Evolutionary conservation across 2,113 vertebrate genomes (phyloP), one percentile per base, ranked within the genome.

Genomic region (Labeo rohita): DNA sequence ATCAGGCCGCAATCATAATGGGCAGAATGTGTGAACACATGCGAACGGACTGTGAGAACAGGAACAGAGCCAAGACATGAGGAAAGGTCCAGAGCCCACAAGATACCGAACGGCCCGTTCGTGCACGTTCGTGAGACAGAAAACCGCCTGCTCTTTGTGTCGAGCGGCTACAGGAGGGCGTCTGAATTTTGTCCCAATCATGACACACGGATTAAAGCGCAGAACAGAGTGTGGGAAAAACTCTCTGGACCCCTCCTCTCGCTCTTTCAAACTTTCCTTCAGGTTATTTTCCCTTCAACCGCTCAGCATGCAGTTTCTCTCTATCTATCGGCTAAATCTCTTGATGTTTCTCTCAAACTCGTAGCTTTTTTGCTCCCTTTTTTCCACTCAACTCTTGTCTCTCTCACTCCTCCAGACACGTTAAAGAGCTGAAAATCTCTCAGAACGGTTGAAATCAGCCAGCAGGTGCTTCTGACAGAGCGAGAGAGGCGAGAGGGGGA

Each of bases 161-260:
- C 89, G 87, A 92, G 94, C 91, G 92, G 94, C 79, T 81, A 66
- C 61, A 68, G 80, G 45, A 82, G 94, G 94, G 92, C 85, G 84
- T 91, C 94, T 93, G 95, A 96, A 96, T 95, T 94, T 92, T 92
- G 92, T 93, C 92, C 95, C 93, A 96, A 95, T 95, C 95, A 95
- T 94, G 94, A 94, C 94, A 94, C 94, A 93, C 93, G 95, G 95
- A 95, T 96, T 95, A 95, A 90, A 91, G 75, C 88, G 94, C 92
- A 73, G 85, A 87, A n/a, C 18, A 7, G 92, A 95, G 94, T 95
- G 95, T 95, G 95, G 94, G 95, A 95, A 95, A 92, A 90, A 15
- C 80, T 92, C 91, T 76, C 74, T 23, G 21, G 49, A 50, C 63
- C 76, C 80, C 87, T 36, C 72, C 56, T 43, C 52, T 72, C 43